phyloP scores from a whole-genome alignment of 2,113 vertebrate species.

The Ginglymostoma cirratum region DNA sequence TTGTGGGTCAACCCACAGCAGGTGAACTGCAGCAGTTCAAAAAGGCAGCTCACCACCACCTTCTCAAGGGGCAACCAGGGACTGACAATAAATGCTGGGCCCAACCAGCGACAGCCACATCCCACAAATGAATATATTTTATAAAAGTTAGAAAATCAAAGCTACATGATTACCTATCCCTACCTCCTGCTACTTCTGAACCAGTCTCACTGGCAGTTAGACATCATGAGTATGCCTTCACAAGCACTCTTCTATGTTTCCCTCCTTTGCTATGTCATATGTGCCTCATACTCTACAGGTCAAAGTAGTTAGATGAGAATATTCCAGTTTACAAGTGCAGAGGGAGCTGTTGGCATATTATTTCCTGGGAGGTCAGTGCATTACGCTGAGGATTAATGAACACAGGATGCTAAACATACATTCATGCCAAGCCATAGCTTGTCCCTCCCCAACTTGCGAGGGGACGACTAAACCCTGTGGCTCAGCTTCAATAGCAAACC shows the following conservation, averaged over 20 bases:
- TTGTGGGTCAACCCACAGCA: too few species aligned
- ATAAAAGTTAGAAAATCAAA: not conserved
- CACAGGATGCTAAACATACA: not conserved
- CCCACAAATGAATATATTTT: too few species aligned
- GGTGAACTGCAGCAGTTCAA: too few species aligned
- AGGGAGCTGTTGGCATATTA: constrained; percentile 7
- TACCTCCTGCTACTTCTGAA: not conserved
- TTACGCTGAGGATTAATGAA: not conserved
- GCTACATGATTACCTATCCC: not conserved
- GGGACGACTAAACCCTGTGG: not conserved
- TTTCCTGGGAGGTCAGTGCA: not conserved
- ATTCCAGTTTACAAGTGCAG: constrained; percentile 26
- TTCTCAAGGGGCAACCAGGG: too few species aligned
- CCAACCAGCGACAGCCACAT: too few species aligned
- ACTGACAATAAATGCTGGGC: too few species aligned
- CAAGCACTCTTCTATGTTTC: not conserved
- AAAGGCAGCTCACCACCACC: too few species aligned
- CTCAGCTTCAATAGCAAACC: not conserved
- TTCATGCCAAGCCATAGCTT: not conserved
- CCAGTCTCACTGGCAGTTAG: not conserved
- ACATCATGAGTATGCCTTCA: not conserved
- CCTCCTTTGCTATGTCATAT: not conserved
- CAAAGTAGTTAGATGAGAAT: not conserved
- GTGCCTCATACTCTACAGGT: not conserved
- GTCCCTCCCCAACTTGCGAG: not conserved